Evolutionary conservation across 1,140 invertebrate species (phyloP).

Genomic region (Monochamus saltuarius): DNA sequence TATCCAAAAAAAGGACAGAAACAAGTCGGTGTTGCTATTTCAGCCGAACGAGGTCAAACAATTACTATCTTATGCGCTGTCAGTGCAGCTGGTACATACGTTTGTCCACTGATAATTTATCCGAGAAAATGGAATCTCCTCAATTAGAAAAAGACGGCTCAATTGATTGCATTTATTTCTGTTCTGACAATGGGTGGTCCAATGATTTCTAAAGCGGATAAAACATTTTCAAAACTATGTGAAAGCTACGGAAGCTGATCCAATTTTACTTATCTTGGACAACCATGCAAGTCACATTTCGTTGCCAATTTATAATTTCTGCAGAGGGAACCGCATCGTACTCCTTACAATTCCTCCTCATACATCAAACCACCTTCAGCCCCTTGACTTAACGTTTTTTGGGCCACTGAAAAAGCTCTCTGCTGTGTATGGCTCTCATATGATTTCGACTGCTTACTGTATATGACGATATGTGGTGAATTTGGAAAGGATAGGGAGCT

Average conservation of each 20-base stretch:
- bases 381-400: slow-evolving; percentile 3
- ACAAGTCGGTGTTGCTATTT: slow-evolving; percentile 2
- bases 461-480: not conserved
- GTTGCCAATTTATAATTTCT: slow-evolving; percentile 4
- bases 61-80: slow-evolving; percentile 36
- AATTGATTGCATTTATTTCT: not conserved
- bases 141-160: slow-evolving; percentile 4
- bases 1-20: slow-evolving; percentile 12
- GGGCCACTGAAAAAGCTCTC: not conserved
- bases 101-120: slow-evolving; percentile 52
- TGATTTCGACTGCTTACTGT: not conserved
- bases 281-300: slow-evolving; percentile 10
- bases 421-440: not conserved
- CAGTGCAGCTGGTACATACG: slow-evolving; percentile 42
- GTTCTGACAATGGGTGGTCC: slow-evolving; percentile 5
- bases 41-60: not conserved
- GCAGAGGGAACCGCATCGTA: not conserved
- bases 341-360: slow-evolving; percentile 1
- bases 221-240: slow-evolving; percentile 14
- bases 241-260: slow-evolving; percentile 8
- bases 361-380: slow-evolving; percentile 7
- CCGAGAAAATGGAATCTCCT: slow-evolving; percentile 25
- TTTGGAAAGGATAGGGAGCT: too few species aligned
- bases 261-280: slow-evolving; percentile 11
- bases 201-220: slow-evolving; percentile 13